Base-by-base conservation (phyloP, 35 echinoderm and acorn worm species). In the Ptychodera flava region DNA sequence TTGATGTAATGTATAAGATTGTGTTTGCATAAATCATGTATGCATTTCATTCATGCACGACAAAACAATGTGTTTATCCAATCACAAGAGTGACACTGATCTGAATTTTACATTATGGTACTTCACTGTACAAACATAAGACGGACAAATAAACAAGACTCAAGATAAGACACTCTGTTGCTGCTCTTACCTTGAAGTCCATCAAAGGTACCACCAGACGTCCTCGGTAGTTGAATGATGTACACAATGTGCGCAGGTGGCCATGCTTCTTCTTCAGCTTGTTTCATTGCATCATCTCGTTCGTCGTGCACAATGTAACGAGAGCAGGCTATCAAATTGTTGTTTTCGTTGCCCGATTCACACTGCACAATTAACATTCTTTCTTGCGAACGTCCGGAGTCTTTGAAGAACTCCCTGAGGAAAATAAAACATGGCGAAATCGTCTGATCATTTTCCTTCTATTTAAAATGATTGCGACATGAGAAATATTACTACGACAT, bases 131-230 rank as follows among this genome's bases (percentile, higher is more conserved):
- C n/a, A n/a, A n/a, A n/a, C n/a, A n/a, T n/a, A n/a, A n/a, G n/a
- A n/a, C n/a, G n/a, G n/a, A n/a, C n/a, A n/a, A n/a, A n/a, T n/a
- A n/a, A n/a, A n/a, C n/a, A n/a, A n/a, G n/a, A n/a, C n/a, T n/a
- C n/a, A n/a, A n/a, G n/a, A n/a, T n/a, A n/a, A n/a, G n/a, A n/a
- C n/a, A n/a, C n/a, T n/a, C n/a, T n/a, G n/a, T n/a, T n/a, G n/a
- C n/a, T n/a, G n/a, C n/a, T n/a, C 10, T 31, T 82, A 82, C 80
- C 80, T 82, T 82, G 80, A 30, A 82, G 34, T 82, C 80, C 80
- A 82, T 82, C 32, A 33, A 82, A 82, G 22, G 6, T 12, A 34
- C 80, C 31, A 33, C 80, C 34, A 15, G 31, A 27, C 31, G 35
- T 15, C 31, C 80, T 31, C 27, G 80, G 80, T 33, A 82, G 80